Evolutionary conservation across 2,113 vertebrate genomes (phyloP).

Genomic region (Corythoichthys haematopterus): DNA sequence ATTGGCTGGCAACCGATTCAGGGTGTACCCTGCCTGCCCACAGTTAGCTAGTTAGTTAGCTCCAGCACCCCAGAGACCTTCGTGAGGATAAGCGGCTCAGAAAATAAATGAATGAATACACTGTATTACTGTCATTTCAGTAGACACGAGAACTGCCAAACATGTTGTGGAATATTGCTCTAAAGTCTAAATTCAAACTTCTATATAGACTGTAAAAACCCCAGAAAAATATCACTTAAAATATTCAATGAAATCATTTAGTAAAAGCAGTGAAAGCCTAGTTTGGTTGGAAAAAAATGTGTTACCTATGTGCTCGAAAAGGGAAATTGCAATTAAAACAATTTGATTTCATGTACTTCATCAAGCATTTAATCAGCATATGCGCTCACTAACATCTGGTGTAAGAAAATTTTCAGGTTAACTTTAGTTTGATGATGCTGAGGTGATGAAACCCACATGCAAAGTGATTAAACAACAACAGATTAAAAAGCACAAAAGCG

Average conservation of each 20-base stretch:
- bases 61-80: no score
- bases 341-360: conserved; percentile 9
- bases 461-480: conserved; percentile 19
- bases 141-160: no score
- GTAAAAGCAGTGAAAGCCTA: conserved; percentile 28
- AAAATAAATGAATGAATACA: no score
- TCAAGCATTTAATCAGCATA: neutral
- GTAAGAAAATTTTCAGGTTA: conserved; percentile 9
- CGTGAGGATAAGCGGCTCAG: no score
- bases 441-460: conserved; percentile 6
- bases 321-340: conserved; percentile 21
- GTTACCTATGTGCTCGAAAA: conserved; percentile 27
- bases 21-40: no score
- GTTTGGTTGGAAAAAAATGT: conserved; percentile 37
- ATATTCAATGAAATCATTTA: neutral
- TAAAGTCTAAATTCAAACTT: no score
- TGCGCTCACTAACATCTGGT: conserved; percentile 17
- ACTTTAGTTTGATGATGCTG: conserved; percentile 9
- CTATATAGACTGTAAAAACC: neutral
- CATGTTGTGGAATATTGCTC: no score
- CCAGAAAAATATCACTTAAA: neutral
- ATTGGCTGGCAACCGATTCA: no score
- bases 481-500: conserved; percentile 22
- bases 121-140: no score
- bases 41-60: no score